Evolutionary conservation across 2,888 invertebrate species (phyloP), one percentile per base, ranked within the genome.

Genomic region (Habrosyne pyritoides): DNA sequence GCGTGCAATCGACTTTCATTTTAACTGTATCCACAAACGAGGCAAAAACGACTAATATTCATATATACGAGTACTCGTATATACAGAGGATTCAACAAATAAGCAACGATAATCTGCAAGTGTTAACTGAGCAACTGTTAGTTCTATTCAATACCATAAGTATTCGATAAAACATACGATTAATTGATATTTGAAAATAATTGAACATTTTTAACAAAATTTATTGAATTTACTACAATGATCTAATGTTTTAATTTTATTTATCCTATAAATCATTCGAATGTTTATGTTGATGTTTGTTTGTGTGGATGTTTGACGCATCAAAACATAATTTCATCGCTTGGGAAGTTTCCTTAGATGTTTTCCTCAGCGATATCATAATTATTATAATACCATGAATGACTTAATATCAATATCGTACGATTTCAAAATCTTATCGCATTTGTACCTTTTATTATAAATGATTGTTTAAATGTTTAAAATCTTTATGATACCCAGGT

Each of bases 341-440:
- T 33, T 33, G 33, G 24, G 24, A 24, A 24, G 24, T 24, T 24
- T 24, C 24, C 10, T n/a, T n/a, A 3, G 36, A 36, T 14, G 36
- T 36, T 36, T 36, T 14, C 36, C 6, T 36, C 51, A 53, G 56
- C 53, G 55, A 60, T 55, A 49, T 28, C 10, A 14, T 49, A 49
- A 2, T 33, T 63, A 68, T 57, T 22, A 60, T 62, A 64, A 47
- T 26, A 50, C 56, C 63, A 64, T 57, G 53, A 63, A 63, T 62
- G 60, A 61, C 65, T 66, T 61, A 60, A 58, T 66, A 81, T 79
- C 82, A 74, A 71, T 81, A 77, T 87, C 86, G 79, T 82, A 81
- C 77, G 84, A 86, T 83, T 83, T 75, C 69, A 64, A 73, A 83
- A 88, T 89, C 87, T 89, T 83, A 89, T 89, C 86, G 60, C 57